Evolutionary conservation across 2,888 invertebrate species (phyloP).

Genomic region (Encarsia formosa): DNA sequence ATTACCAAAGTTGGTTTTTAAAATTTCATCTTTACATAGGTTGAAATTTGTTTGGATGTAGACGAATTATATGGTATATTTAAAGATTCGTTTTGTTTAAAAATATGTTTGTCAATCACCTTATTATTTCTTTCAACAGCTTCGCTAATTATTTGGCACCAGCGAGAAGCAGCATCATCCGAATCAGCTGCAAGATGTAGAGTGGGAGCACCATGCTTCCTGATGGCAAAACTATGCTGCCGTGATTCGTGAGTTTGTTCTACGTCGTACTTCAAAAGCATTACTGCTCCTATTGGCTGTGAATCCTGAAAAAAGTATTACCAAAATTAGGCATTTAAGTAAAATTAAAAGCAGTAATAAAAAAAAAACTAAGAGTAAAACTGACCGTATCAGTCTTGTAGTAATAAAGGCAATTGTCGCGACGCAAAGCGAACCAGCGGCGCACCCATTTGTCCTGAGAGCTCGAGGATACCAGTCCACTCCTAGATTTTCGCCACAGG

Average conservation of each 20-base stretch:
- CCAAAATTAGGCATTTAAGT: not conserved
- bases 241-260: constrained; percentile 63
- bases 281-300: constrained; percentile 85
- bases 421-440: constrained; percentile 85
- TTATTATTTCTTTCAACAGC: constrained; percentile 72
- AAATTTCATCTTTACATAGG: no score
- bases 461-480: constrained; percentile 54
- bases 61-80: no score
- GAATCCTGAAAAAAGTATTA: constrained; percentile 67
- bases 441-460: constrained; percentile 67
- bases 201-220: constrained; percentile 66
- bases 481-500: constrained; percentile 69
- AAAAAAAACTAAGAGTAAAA: not conserved
- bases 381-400: constrained; percentile 85
- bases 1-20: no score
- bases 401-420: constrained; percentile 91
- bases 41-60: no score
- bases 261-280: constrained; percentile 78
- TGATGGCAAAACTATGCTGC: constrained; percentile 67
- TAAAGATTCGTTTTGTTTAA: no score
- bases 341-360: not conserved
- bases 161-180: constrained; percentile 67
- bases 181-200: constrained; percentile 78
- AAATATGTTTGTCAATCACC: no score
- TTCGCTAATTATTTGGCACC: constrained; percentile 74